Conservation (phyloP, 2,888 invertebrate genomes). For the Clitarchus hookeri region DNA sequence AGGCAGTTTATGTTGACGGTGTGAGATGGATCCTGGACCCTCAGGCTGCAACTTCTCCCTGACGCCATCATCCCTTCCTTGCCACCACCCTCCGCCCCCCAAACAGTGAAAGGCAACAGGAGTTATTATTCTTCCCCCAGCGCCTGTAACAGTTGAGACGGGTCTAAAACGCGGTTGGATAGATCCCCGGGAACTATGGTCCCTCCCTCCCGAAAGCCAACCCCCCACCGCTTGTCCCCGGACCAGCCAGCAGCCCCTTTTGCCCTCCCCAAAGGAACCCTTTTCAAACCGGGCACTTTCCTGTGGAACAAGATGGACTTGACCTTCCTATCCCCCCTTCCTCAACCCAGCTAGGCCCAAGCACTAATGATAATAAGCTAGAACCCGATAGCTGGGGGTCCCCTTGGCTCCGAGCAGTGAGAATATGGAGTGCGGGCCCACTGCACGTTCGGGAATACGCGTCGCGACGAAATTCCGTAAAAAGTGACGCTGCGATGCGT, state of each 20-base stretch:
- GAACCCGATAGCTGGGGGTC: neutral
- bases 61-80: neutral
- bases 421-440: neutral
- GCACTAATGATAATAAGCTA: neutral
- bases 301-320: neutral
- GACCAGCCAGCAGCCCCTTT: neutral
- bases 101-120: neutral
- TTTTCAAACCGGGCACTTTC: neutral
- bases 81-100: neutral
- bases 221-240: neutral
- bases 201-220: neutral
- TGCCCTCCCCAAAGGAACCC: neutral
- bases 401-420: neutral
- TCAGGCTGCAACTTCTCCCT: neutral
- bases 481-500: too few species aligned
- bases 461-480: too few species aligned
- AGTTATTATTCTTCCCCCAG: conserved; percentile 14
- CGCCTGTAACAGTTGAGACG: neutral
- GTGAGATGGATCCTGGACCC: neutral
- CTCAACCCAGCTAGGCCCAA: neutral
- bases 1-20: neutral
- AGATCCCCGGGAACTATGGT: neutral
- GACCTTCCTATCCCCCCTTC: neutral
- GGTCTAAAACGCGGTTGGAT: neutral
- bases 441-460: neutral